These are phyloP conservation scores for Crypturellus undulatus DNA, from an alignment of 2,113 vertebrate species.

Conservation along the genomic window DNA sequence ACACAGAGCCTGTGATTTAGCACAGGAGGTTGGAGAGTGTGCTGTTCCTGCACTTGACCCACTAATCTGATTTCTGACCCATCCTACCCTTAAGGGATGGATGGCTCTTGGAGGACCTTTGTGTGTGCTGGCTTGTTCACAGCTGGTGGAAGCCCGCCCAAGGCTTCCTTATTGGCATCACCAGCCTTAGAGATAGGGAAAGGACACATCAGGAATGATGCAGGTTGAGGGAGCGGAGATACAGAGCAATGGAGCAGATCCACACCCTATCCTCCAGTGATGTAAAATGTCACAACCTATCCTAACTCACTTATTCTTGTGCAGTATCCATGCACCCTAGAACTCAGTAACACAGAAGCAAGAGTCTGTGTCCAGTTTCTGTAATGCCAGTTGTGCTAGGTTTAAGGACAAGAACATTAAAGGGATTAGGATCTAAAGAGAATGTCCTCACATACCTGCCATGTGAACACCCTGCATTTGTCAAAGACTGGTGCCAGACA, in stretches of 20 bases:
- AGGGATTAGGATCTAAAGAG: background rate
- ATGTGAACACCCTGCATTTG: background rate
- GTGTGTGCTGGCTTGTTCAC: background rate
- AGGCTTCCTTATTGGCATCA: background rate
- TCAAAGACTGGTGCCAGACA: conserved; percentile 9
- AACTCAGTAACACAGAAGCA: background rate
- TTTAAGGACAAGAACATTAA: background rate
- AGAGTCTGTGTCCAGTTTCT: background rate
- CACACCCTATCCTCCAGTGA: background rate
- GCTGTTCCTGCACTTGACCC: background rate
- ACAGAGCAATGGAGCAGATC: background rate
- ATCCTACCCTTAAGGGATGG: background rate
- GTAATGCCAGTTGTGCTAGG: background rate
- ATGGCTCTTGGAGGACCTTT: background rate
- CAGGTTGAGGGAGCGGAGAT: background rate
- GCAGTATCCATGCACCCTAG: background rate
- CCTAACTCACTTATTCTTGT: background rate
- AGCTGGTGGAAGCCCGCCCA: background rate
- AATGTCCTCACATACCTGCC: conserved; percentile 4
- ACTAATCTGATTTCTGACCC: background rate
- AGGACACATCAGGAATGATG: background rate
- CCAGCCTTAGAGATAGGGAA: background rate
- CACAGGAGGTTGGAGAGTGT: background rate
- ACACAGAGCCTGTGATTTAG: background rate
- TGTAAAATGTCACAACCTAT: background rate